A percentile compares a stretch with the other conserved stretches of the same genome.
These are phyloP conservation scores for Tetheella fluctuosa DNA, from an alignment of 2,888 invertebrate genomes.

Conservation along the genomic window DNA sequence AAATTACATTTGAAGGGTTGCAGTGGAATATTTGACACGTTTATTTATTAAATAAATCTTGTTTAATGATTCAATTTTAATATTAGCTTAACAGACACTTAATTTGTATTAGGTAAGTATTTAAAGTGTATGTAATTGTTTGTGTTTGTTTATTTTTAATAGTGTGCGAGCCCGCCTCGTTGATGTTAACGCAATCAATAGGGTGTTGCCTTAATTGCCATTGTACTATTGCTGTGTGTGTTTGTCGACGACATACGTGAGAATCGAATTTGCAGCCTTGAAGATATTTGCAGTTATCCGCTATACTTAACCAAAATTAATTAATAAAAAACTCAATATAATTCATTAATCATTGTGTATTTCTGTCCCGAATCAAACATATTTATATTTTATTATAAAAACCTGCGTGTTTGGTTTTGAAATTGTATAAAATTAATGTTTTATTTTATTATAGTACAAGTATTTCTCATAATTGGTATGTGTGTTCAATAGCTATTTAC, in stretches of 20 bases:
- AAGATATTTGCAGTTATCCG: background rate
- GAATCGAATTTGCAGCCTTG: background rate
- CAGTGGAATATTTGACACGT: too few species aligned
- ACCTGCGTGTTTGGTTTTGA: too few species aligned
- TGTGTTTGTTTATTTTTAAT: background rate
- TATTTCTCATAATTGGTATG: too few species aligned
- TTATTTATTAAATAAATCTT: too few species aligned
- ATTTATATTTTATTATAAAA: too few species aligned
- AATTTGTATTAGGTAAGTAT: background rate
- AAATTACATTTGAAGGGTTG: background rate
- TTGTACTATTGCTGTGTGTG: background rate
- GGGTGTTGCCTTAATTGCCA: background rate
- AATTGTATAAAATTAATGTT: too few species aligned
- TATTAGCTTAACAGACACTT: background rate
- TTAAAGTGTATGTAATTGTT: too few species aligned
- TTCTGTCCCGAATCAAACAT: too few species aligned
- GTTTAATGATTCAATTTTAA: background rate
- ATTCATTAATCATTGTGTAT: too few species aligned
- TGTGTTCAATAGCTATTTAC: too few species aligned
- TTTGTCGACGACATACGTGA: background rate
- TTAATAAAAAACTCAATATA: background rate
- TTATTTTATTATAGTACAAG: too few species aligned
- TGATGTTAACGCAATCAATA: background rate
- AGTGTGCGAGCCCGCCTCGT: background rate
- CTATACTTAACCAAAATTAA: background rate